A percentile compares a stretch with the other conserved stretches of the same genome.
Conservation (phyloP, 2,888 invertebrate genomes). For the Patella caerulea region DNA sequence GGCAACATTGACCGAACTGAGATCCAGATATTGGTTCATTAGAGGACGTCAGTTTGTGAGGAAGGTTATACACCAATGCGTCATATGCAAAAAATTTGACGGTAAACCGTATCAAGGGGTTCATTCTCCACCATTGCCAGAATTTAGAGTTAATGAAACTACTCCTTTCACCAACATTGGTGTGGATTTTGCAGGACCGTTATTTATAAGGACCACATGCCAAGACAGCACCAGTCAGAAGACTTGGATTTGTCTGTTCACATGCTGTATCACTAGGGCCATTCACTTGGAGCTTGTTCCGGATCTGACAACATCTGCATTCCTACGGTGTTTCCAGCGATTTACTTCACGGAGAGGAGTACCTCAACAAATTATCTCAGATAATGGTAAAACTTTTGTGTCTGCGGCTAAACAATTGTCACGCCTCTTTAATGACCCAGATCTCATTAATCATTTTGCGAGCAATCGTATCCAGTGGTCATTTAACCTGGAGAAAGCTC, state of each 20-base stretch:
- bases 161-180: neutral
- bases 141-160: neutral
- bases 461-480: too few relatives aligned
- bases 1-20: neutral
- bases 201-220: neutral
- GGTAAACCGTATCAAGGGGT: too few relatives aligned
- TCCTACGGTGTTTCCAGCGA: too few relatives aligned
- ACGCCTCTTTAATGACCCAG: too few relatives aligned
- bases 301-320: too few relatives aligned
- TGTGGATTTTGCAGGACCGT: neutral
- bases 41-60: neutral
- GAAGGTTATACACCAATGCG: too few relatives aligned
- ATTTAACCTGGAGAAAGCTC: too few relatives aligned
- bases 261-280: neutral
- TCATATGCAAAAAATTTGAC: too few relatives aligned
- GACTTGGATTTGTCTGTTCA: too few relatives aligned
- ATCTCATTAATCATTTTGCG: too few relatives aligned
- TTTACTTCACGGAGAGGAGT: neutral
- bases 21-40: neutral
- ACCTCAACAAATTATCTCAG: neutral
- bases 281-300: neutral
- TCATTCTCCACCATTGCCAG: too few relatives aligned
- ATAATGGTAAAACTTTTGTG: constrained; percentile 1
- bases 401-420: neutral
- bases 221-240: neutral